Evolutionary conservation across 2,113 vertebrate genomes (phyloP).

Genomic region (Percina caprodes): DNA sequence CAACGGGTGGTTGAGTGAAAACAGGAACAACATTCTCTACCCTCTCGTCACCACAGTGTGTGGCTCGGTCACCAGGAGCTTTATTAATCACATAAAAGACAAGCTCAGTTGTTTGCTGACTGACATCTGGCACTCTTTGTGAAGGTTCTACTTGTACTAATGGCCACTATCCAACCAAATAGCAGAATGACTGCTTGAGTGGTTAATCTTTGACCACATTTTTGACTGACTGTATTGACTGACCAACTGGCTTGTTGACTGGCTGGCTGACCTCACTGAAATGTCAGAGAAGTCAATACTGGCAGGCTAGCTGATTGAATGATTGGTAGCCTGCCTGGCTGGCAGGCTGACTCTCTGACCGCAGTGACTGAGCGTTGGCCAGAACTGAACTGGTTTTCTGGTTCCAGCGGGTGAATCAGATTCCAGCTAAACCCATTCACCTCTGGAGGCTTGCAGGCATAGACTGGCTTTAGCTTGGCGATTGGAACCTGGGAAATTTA

Average conservation of each 20-base stretch:
- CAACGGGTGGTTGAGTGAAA: slow-evolving; percentile 52
- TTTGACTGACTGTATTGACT: slow-evolving; percentile 37
- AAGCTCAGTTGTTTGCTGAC: slow-evolving; percentile 25
- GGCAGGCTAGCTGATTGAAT: slow-evolving; percentile 46
- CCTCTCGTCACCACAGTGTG: slow-evolving; percentile 24
- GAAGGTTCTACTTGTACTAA: slow-evolving; percentile 7
- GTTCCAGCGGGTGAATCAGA: slow-evolving; percentile 66
- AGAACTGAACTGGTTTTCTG: slow-evolving; percentile 43
- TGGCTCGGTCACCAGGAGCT: slow-evolving; percentile 5
- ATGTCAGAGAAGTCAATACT: slow-evolving; percentile 43
- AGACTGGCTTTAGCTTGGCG: slow-evolving; percentile 11
- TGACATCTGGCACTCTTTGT: slow-evolving; percentile 23
- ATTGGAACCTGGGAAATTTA: slow-evolving; percentile 45
- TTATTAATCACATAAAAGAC: slow-evolving; percentile 47
- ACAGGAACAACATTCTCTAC: slow-evolving; percentile 28
- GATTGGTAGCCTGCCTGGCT: slow-evolving; percentile 52
- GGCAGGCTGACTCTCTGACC: slow-evolving; percentile 57
- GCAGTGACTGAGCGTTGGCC: slow-evolving; percentile 56
- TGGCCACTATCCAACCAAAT: slow-evolving; percentile 27
- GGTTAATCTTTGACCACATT: slow-evolving; percentile 36
- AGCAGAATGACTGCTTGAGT: slow-evolving; percentile 19
- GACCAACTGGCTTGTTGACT: slow-evolving; percentile 39
- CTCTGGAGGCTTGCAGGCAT: slow-evolving; percentile 42
- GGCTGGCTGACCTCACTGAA: slow-evolving; percentile 56
- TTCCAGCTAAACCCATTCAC: slow-evolving; percentile 67